A percentile compares a stretch with the other conserved stretches of the same genome.
These are phyloP conservation scores for Chaitophorus viminalis DNA, from an alignment of 2,888 invertebrate genomes.

Conservation along the genomic window DNA sequence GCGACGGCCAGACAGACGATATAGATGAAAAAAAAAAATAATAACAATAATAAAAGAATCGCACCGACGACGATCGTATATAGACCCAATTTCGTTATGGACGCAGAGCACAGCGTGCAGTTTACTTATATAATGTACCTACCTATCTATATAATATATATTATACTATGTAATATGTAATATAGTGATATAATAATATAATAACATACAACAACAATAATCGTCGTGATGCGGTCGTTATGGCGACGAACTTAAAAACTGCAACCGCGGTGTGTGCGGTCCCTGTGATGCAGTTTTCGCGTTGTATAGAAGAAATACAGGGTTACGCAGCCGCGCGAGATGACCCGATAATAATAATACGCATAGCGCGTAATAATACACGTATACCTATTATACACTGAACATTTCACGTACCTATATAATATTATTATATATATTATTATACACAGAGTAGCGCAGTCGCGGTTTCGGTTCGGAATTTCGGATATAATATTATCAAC, in stretches of 20 bases:
- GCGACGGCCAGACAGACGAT: not conserved
- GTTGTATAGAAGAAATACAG: slow-evolving; percentile 9
- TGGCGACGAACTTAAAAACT: not conserved
- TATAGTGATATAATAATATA: not conserved
- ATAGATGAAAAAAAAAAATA: not conserved
- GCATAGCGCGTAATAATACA: too few relatives aligned
- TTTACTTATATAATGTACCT: not conserved
- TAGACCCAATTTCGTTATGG: slow-evolving; percentile 14
- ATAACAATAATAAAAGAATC: slow-evolving; percentile 2
- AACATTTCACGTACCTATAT: not conserved
- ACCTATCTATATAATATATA: too few relatives aligned
- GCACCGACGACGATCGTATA: not conserved
- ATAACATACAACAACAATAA: not conserved
- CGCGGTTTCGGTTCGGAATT: slow-evolving; percentile 1
- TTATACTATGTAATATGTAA: not conserved
- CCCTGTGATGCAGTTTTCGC: slow-evolving; percentile 2
- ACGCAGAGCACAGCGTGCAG: not conserved
- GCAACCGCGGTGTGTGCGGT: slow-evolving; percentile 36
- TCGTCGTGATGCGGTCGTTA: not conserved
- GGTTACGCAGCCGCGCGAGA: not conserved
- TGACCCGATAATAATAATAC: not conserved
- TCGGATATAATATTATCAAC: too few relatives aligned
- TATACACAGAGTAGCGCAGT: not conserved
- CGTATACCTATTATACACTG: not conserved
- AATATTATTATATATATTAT: too few relatives aligned